Base-by-base conservation (phyloP, 2,888 invertebrate genomes). In the Boloria selene region DNA sequence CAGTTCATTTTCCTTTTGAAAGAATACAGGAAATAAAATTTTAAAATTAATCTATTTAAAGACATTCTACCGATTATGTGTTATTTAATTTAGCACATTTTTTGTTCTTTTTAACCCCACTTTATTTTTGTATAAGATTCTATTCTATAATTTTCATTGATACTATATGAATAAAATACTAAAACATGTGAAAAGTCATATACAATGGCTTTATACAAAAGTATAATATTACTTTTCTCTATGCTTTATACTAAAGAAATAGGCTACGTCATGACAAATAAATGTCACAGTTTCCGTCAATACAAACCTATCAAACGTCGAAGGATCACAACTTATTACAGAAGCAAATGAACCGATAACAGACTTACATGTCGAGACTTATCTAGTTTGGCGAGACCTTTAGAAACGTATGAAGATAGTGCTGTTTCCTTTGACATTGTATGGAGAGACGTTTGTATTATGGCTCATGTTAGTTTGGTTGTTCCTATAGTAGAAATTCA, bases 281-380 rank as follows among this genome's bases (percentile, higher is more conserved):
- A 71, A 72, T 67, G 64, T 71, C 60, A 63, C 76, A 76, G 82
- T 84, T 83, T 82, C 81, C 83, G 79, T 72, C 77, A 75, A 79
- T 82, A 82, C 76, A 79, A 83, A 83, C 77, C 78, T 78, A 83
- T 83, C 82, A 81, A 80, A 79, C 79, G 77, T 76, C 75, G 74
- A 69, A 74, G 77, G 80, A 85, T 84, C 82, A 79, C 81, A 80
- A 83, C 79, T 84, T 87, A 85, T 87, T 85, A 85, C 79, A 72
- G 77, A 74, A 77, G 75, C 82, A 85, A 87, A 88, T 86, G 85
- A 86, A 83, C 78, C 80, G 82, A 82, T 83, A 81, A 80, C 78
- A 79, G 76, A 78, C 78, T 80, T 81, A 79, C 76, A 77, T 76
- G 77, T 79, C 78, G 78, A 78, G 80, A 77, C 75, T 73, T 72